Evolutionary conservation across 1,140 invertebrate species (phyloP), one percentile per base, ranked within the genome.

Genomic region (Bombyx mori): DNA sequence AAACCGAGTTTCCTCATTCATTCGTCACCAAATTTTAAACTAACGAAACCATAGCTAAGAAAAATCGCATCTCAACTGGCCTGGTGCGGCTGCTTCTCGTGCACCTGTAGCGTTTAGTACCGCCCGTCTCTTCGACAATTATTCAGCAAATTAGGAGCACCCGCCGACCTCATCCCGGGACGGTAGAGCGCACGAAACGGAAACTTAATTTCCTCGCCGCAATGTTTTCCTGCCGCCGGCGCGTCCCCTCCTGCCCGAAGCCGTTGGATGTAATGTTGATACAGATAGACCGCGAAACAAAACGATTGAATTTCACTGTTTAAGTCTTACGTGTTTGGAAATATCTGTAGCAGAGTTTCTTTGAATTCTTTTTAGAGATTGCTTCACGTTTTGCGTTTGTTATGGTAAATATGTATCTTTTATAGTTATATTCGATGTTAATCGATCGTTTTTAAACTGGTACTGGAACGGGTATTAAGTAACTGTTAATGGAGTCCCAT

Each of bases 191-290:
- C 44, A 44, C 56, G 62, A 61, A 63, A 61, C 68, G 69, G 69
- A 77, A 75, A 72, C 68, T 66, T 71, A 72, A 75, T 77, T 77
- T 77, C 73, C 74, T 70, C 53, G 57, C 72, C 71, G 69, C 74
- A 76, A 75, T 76, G 76, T 73, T 75, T 73, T 75, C 69, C 73
- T 71, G 71, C 68, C 65, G 60, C 59, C 59, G 65, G 58, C 66
- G 52, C 22, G 18, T 56, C 45, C 45, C 35, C 54, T 44, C 56
- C 42, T 42, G 55, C 51, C 46, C 51, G 50, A 42, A 52, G 63
- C 57, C 66, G 61, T 44, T 56, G 63, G 61, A 68, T 64, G 56
- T 65, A 61, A 68, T 69, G 61, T 66, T 69, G 58, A 66, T 52
- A 58, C 53, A 66, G 56, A 63, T 63, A 63, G 61, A 55, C 57